Base-by-base conservation (phyloP, 2,888 invertebrate genomes). In the Cephus runcator region DNA sequence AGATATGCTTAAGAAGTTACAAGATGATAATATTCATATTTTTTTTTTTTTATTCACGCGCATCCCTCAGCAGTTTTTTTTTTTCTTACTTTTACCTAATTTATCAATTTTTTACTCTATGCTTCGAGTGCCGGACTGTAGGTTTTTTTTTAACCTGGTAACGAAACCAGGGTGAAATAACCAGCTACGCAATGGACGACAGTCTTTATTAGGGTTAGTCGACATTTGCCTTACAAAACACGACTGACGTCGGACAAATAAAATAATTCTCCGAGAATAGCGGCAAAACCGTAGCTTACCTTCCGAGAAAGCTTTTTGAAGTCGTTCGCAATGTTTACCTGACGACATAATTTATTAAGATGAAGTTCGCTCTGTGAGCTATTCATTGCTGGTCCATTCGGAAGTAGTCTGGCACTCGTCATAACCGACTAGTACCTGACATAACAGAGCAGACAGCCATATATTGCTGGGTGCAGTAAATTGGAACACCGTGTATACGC, bases 281-380 rank as follows among this genome's bases (percentile, higher is more conserved):
- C 85, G 23, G 79, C 80, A 80, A 81, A 82, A 80, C 82, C 82
- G 80, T 80, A 78, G 81, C 79, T 23, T 56, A 77, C 84, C 83
- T 90, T 90, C 90, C 82, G 81, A 81, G 90, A 90, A 56, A 91
- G 81, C 88, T 89, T 89, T 90, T 89, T 90, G 89, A 90, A 87
- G 88, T 85, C 76, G 83, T 83, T 84, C 81, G 84, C 86, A 80
- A 83, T 83, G 87, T 89, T 90, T 88, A 87, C 87, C 81, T 83
- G 78, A 77, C 78, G 83, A 82, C 83, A 84, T 89, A 89, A 90
- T 90, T 90, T 90, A 90, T 90, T 88, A 89, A 89, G 88, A 87
- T 87, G 86, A 85, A 87, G 69, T 74, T 75, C 77, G 73, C 35
- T 69, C 73, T 40, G 75, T 36, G 36, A 56, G 73, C 69, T 76